A percentile compares a stretch with the other conserved stretches of the same genome.
These are phyloP conservation scores for Tetramorium simillimum DNA, from an alignment of 1,140 invertebrate genomes.

Conservation along the genomic window DNA sequence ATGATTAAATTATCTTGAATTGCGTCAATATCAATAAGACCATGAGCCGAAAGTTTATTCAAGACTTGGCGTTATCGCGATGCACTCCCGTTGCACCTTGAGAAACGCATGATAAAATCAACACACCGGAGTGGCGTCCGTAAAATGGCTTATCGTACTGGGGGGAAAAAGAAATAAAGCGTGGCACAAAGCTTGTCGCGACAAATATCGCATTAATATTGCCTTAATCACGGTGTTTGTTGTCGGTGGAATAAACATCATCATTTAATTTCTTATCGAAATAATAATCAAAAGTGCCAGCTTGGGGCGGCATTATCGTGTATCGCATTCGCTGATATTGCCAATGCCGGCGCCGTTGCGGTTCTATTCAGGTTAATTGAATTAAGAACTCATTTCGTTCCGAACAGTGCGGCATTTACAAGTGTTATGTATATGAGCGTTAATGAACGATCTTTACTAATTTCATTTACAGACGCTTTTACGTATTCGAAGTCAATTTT, in stretches of 20 bases:
- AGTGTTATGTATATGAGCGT: background rate
- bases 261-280: slow-evolving; percentile 30
- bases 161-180: slow-evolving; percentile 10
- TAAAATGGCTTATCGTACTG: background rate
- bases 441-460: slow-evolving; percentile 25
- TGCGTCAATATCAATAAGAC: background rate
- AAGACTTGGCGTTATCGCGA: background rate
- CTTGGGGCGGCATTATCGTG: background rate
- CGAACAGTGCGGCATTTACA: slow-evolving; percentile 28
- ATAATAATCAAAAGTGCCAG: slow-evolving; percentile 17
- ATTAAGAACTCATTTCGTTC: slow-evolving; percentile 40
- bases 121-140: background rate
- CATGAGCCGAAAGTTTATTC: background rate
- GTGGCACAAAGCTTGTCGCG: background rate
- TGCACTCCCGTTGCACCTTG: background rate
- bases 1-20: background rate
- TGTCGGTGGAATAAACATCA: background rate
- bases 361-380: slow-evolving; percentile 36
- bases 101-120: slow-evolving; percentile 2
- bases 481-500: background rate
- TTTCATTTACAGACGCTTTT: slow-evolving; percentile 1
- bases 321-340: slow-evolving; percentile 1
- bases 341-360: background rate
- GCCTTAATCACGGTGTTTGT: background rate
- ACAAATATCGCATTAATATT: background rate